A percentile compares a stretch with the other conserved stretches of the same genome.
These are phyloP conservation scores for Rhopalosiphum nymphaeae DNA, from an alignment of 2,888 invertebrate genomes.

Conservation along the genomic window DNA sequence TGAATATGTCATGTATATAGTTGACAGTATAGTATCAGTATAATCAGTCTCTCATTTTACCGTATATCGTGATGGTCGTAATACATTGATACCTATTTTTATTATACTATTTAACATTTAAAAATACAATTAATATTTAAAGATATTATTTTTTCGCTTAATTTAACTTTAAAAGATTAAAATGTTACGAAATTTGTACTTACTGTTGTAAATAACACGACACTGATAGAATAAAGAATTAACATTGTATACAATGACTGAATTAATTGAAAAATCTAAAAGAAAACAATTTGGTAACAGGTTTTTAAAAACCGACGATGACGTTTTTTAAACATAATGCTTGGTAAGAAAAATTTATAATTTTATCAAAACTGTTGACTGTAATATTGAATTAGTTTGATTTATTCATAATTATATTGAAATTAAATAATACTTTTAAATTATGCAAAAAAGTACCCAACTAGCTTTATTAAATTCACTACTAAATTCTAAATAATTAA, in stretches of 20 bases:
- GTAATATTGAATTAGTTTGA: too few relatives aligned
- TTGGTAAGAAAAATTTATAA: slow-evolving; percentile 76
- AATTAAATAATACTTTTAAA: slow-evolving; percentile 29
- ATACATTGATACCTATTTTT: too few relatives aligned
- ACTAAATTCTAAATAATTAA: not conserved
- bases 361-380: not conserved
- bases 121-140: too few relatives aligned
- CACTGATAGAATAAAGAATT: not conserved
- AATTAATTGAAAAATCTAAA: slow-evolving; percentile 69
- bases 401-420: not conserved
- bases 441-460: too few relatives aligned
- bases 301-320: slow-evolving; percentile 80
- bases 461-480: slow-evolving; percentile 42
- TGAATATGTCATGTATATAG: too few relatives aligned
- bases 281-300: slow-evolving; percentile 91
- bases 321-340: slow-evolving; percentile 95
- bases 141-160: too few relatives aligned
- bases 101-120: too few relatives aligned
- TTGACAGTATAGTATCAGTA: too few relatives aligned
- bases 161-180: too few relatives aligned
- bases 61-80: too few relatives aligned
- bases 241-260: slow-evolving; percentile 6
- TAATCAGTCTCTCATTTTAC: too few relatives aligned
- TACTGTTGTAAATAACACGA: not conserved
- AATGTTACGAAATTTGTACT: not conserved